Evolutionary conservation across 2,888 invertebrate species (phyloP), one percentile per base, ranked within the genome.

Genomic region (Leptopilina syphax): DNA sequence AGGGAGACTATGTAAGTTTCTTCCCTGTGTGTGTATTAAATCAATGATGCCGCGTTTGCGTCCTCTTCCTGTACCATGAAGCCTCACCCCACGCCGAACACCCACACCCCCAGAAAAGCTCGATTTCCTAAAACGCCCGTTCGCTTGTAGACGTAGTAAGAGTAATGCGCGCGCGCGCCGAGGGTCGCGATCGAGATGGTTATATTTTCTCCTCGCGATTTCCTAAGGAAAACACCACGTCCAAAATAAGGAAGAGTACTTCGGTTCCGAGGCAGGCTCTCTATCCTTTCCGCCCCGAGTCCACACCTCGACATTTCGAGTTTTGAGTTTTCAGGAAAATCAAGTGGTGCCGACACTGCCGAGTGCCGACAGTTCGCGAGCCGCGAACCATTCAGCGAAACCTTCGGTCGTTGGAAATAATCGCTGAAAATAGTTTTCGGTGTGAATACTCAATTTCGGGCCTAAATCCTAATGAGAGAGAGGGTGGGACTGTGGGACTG

Each of bases 21-120:
- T 57, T 57, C 57, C 57, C 57, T 57, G 83, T 80, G 83, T 81
- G 83, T 84, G 86, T 85, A 88, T 88, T 90, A 90, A 91, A 91
- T 91, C 91, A 91, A 91, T 91, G 91, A 91, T 91, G 87, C 87
- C 86, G 91, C 82, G 90, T 88, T 88, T 91, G 91, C 91, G 91
- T 91, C 85, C 78, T 79, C 76, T 78, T 77, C 82, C 81, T 79
- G 81, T 79, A 80, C 63, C 77, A 65, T 44, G 73, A 27, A 79
- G 78, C 65, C 77, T 65, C 73, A 54, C 77, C 77, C 81, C 83
- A 83, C 79, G 70, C 80, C 18, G 18, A 18, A 81, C 80, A 80
- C 81, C 82, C 79, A 81, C 80, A 68, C 81, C 78, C 82, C 79
- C 79, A 84, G 86, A 82, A 86, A 81, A 84, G 83, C 81, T 85